Conservation (phyloP, 2,888 invertebrate species). For the Disparrhopalites patrizii region DNA sequence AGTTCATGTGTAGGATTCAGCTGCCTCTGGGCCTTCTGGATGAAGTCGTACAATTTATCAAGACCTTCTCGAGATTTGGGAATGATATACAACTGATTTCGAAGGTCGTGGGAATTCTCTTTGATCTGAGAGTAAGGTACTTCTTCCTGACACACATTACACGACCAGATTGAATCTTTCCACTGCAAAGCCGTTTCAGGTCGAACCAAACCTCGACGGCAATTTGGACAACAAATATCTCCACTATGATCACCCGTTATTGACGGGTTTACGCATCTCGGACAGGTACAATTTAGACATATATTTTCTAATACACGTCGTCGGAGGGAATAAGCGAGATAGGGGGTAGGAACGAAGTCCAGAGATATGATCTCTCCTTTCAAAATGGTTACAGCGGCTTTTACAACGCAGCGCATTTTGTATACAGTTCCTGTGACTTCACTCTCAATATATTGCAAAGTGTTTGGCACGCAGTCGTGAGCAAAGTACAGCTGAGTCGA, state of each 20-base stretch:
- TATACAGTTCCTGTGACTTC: conserved; percentile 30
- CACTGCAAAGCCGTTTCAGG: conserved; percentile 37
- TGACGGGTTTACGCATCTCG: conserved; percentile 34
- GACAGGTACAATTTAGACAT: conserved; percentile 39
- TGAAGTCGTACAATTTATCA: conserved; percentile 29
- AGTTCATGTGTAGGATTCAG: conserved; percentile 40
- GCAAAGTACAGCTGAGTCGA: conserved; percentile 39
- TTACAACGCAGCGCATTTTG: conserved; percentile 37
- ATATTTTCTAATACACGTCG: conserved; percentile 32
- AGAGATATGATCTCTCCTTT: conserved; percentile 39
- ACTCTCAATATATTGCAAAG: conserved; percentile 41
- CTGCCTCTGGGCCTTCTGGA: conserved; percentile 23
- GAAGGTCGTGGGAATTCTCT: conserved; percentile 24
- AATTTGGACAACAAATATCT: conserved; percentile 38
- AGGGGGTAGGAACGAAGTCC: conserved; percentile 44
- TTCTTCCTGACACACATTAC: conserved; percentile 41
- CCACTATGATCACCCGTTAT: conserved; percentile 27
- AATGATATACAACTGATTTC: conserved; percentile 17
- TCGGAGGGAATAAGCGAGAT: conserved; percentile 36
- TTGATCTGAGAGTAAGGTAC: conserved; percentile 31
- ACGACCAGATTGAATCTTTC: conserved; percentile 44
- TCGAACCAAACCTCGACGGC: conserved; percentile 34
- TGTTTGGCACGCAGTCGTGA: conserved; percentile 46
- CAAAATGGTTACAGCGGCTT: conserved; percentile 35
- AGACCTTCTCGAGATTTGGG: conserved; percentile 21